Conservation (phyloP, 2,888 invertebrate genomes). For the Odontocolon sp. region DNA sequence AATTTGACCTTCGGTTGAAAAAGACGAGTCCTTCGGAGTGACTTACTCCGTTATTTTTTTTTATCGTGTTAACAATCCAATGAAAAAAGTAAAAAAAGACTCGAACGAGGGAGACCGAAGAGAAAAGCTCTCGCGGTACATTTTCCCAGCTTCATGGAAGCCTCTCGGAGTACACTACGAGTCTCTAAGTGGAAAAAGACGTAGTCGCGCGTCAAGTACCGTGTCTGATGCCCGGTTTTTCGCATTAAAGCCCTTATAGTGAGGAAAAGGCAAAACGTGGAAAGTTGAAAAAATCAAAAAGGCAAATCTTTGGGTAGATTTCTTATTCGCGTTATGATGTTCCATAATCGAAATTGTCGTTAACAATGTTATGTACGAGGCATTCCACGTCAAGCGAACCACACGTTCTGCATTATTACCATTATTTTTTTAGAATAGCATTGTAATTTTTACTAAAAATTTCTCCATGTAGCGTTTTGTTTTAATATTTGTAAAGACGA, state of each 20-base stretch:
- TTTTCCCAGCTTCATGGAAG: constrained; percentile 16
- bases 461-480: no score
- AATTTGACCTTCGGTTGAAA: neutral
- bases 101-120: neutral
- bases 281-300: neutral
- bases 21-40: neutral
- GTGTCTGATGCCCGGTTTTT: constrained; percentile 22
- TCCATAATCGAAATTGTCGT: no score
- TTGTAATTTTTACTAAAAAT: no score
- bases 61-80: neutral
- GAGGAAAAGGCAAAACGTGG: neutral
- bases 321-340: neutral
- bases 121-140: constrained; percentile 14
- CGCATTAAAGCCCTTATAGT: neutral
- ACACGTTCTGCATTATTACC: no score
- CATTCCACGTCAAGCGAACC: neutral
- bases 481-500: no score
- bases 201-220: constrained; percentile 32
- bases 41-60: neutral
- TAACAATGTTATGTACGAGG: no score
- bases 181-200: constrained; percentile 50
- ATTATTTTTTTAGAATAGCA: no score
- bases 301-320: neutral
- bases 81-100: no score
- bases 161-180: constrained; percentile 17